A percentile compares a stretch with the other conserved stretches of the same genome.
These are phyloP conservation scores for Anguilla rostrata DNA, from an alignment of 2,113 vertebrate genomes.

Conservation along the genomic window DNA sequence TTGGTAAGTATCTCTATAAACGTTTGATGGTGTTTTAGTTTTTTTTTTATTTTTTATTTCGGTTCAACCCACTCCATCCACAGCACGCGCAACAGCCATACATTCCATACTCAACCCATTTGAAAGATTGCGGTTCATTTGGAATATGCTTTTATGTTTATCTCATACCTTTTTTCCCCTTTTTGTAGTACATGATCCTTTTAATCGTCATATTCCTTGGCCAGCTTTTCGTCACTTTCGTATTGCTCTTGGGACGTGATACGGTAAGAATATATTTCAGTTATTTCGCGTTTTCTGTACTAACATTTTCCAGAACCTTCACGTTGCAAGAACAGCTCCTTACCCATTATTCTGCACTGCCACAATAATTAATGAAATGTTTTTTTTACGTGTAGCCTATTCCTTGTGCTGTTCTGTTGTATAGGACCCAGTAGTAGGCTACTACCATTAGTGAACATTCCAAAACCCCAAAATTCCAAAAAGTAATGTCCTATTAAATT, in stretches of 20 bases:
- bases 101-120: background rate
- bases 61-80: background rate
- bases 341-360: too few species aligned
- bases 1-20: conserved; percentile 35
- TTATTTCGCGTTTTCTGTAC: background rate
- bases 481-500: too few species aligned
- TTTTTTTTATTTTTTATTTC: background rate
- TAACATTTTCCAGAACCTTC: too few species aligned
- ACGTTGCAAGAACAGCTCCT: too few species aligned
- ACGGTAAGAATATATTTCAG: conserved; percentile 40
- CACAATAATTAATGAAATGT: too few species aligned
- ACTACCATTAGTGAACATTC: too few species aligned
- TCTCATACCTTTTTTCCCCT: background rate
- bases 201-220: conserved; percentile 54
- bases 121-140: background rate
- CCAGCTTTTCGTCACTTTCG: conserved; percentile 53
- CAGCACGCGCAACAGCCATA: background rate
- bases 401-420: too few species aligned
- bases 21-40: background rate
- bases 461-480: too few species aligned
- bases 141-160: background rate
- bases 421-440: too few species aligned
- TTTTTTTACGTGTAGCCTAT: too few species aligned
- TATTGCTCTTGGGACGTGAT: conserved; percentile 46
- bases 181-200: conserved; percentile 54